Evolutionary conservation across 1,140 invertebrate species (phyloP), one percentile per base, ranked within the genome.

Genomic region (Bilobella aurantiaca): DNA sequence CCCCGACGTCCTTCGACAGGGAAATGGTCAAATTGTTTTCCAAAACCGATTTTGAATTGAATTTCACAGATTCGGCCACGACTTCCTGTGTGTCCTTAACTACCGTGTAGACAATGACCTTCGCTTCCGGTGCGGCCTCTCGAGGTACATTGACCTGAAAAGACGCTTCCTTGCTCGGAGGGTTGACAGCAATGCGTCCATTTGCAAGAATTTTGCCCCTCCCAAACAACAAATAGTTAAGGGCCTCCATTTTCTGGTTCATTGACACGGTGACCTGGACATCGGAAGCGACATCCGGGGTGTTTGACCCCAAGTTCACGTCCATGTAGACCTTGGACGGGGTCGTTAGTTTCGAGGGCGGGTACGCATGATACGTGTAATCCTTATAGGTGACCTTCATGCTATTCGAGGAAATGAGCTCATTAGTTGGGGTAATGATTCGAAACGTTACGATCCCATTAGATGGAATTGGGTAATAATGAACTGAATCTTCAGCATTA

Each of bases 391-490:
- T 68, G 14, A 83, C 82, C 75, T 86, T 83, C 60, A 86, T 81
- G 46, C 83, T 81, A 12, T 85, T 74, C 31, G 79, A 79, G 21
- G 79, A 76, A 1, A 76, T 77, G 28, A 84, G 81, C 2, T 79
- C 78, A 61, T 81, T 78, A 0, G 76, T 65, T 0, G 87, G 85
- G 3, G 88, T 85, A 57, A 83, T 82, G 69, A 88, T 87, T 65
- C 83, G 82, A 34, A 91, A 75, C 73, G 85, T 81, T 18, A 88
- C 75, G 66, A 89, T 80, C 21, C 89, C 88, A 76, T 85, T 82
- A 46, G 79, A 75, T 61, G 87, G 84, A 0, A 90, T 75, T 47
- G 76, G 79, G 68, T 83, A 79, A 1, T 79, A 78, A 1, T 80
- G 79, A 3, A 78, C 82, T 65, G 83, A 84, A 58, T 83, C 78